Conservation (phyloP, 2,797 vertebrate genomes). For the Prunella strophiata region DNA sequence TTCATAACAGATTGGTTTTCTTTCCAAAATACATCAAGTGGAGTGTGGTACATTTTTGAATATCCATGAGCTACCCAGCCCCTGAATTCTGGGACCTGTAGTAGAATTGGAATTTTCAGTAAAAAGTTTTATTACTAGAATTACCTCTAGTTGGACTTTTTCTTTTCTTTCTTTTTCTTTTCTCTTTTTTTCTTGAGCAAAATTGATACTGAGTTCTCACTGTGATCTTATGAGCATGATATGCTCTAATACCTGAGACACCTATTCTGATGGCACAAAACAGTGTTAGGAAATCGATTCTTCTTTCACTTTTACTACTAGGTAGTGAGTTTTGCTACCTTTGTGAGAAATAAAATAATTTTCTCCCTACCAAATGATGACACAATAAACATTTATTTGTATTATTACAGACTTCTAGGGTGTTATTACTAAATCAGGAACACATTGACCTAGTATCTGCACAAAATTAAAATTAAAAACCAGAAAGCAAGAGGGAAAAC, state of each 20-base stretch:
- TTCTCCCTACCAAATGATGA: background rate
- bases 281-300: background rate
- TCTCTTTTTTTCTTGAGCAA: background rate
- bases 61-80: background rate
- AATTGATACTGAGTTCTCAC: background rate
- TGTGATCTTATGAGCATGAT: background rate
- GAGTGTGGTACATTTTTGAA: background rate
- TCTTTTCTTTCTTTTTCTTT: background rate
- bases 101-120: background rate
- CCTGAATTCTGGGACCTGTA: background rate
- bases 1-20: background rate
- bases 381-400: background rate
- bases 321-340: background rate
- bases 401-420: background rate
- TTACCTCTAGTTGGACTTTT: background rate
- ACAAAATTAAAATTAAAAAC: background rate
- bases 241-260: background rate
- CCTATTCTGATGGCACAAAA: background rate
- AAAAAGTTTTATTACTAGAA: background rate
- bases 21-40: background rate
- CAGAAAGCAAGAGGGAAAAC: background rate
- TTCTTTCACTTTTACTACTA: background rate
- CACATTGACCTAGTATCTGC: background rate
- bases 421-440: background rate
- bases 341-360: background rate